Conservation (phyloP, 2,113 vertebrate genomes). For the Phasianus colchicus region DNA sequence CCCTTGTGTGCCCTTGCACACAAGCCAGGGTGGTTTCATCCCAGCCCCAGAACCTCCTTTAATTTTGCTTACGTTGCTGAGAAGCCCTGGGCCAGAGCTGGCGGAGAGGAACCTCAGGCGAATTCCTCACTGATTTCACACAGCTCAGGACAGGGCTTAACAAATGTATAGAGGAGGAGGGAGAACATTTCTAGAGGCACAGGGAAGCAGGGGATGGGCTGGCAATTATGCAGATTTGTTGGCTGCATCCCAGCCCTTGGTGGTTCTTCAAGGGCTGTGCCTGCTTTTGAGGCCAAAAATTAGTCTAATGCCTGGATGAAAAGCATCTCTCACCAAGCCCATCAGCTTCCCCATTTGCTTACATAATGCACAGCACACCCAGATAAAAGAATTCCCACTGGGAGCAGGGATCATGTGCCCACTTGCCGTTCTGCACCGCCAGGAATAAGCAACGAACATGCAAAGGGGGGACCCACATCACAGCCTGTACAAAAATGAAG, state of each 20-base stretch:
- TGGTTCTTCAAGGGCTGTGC: background rate
- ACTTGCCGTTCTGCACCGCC: background rate
- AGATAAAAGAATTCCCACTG: background rate
- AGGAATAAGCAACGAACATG: background rate
- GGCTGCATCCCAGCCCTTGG: background rate
- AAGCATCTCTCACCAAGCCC: background rate
- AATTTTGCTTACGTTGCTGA: background rate
- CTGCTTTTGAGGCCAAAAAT: background rate
- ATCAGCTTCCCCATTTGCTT: background rate
- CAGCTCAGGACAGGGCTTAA: background rate
- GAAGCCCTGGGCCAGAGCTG: background rate
- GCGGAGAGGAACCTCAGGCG: background rate
- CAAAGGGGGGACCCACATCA: background rate
- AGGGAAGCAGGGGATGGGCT: background rate
- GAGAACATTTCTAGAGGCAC: constrained; percentile 1
- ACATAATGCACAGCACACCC: background rate
- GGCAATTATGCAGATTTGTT: background rate
- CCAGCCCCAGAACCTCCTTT: background rate
- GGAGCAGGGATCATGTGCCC: background rate
- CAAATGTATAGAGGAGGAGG: background rate
- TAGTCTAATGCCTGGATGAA: background rate
- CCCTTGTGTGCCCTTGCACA: background rate
- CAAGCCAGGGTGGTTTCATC: background rate
- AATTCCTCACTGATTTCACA: constrained; percentile 41
- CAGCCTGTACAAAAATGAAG: background rate